A percentile compares a stretch with the other conserved stretches of the same genome.
phyloP scores from a whole-genome alignment of 2,888 invertebrate species.

The Acanthacorydalis orientalis region DNA sequence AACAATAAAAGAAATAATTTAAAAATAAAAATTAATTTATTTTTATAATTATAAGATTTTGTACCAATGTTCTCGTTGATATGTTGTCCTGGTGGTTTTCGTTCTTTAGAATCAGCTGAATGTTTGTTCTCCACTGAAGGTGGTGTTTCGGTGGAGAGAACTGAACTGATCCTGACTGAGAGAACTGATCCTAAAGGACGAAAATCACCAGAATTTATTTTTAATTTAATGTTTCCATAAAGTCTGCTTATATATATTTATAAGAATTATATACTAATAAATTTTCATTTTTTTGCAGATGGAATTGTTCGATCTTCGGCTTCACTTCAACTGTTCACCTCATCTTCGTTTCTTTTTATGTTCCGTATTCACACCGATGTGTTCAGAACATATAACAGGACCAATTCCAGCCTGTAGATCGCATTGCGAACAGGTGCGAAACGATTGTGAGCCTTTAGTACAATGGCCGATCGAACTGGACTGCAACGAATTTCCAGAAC shows the following conservation, averaged over 20 bases:
- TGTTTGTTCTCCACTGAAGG: no score
- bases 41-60: no score
- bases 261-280: neutral
- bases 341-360: constrained; percentile 77
- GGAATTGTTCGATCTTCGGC: constrained; percentile 48
- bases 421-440: constrained; percentile 62
- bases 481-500: constrained; percentile 65
- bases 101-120: no score
- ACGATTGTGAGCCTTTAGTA: constrained; percentile 49
- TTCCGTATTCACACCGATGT: constrained; percentile 80
- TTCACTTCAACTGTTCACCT: constrained; percentile 63
- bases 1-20: no score
- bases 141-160: no score
- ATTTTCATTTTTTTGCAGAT: constrained; percentile 39
- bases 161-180: no score
- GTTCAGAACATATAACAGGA: constrained; percentile 61
- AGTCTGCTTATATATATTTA: neutral
- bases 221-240: no score
- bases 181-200: no score
- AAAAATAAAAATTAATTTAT: no score
- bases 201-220: no score
- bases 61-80: no score
- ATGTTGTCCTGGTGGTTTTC: no score
- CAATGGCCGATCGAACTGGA: constrained; percentile 58
- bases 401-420: constrained; percentile 75